Base-by-base conservation (phyloP, 1,140 invertebrate species). In the Chrysomallon squamiferum region DNA sequence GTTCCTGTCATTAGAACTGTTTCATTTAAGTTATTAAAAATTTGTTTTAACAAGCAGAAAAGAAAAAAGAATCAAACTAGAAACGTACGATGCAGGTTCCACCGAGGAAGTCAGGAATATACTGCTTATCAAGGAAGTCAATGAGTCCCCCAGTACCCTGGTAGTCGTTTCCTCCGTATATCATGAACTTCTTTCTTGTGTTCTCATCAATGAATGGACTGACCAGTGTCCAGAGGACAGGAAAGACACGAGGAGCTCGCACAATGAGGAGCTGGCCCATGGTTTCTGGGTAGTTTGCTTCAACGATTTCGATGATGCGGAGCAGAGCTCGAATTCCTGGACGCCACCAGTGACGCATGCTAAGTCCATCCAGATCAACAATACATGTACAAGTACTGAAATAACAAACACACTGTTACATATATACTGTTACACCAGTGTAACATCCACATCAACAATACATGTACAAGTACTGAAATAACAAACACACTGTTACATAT, bases 141-240 rank as follows among this genome's bases (percentile, higher is more conserved):
- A 89, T 88, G 2, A 97, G 87, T 6, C 94, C 93, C 25, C 93
- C 93, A 38, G 88, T 82, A 20, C 84, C 87, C 74, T 93, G 89
- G 78, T 93, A 94, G 84, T 95, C 93, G 79, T 93, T 93, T 32
- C 93, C 94, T 52, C 92, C 93, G 86, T 95, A 95, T 80, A 97
- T 95, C 82, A 96, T 88, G 83, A 98, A 97, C 85, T 98, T 98
- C 63, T 92, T 92, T 67, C 95, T 90, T 0, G 95, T 98, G 76
- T 95, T 95, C 83, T 97, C 95, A 87, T 97, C 95, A 76, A 98
- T 98, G 83, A 98, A 97, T n/a, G 95, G 95, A 79, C 93, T 94
- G 59, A 98, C 93, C 52, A 98, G 89, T 0, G 95, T 97, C 96
- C 96, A 98, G n/a, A 97, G 87, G 65, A 98, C 95, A 1, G 96